A percentile compares a stretch with the other conserved stretches of the same genome.
Evolutionary conservation across 2,888 invertebrate genomes (phyloP).

Genomic region (Epinotia nisella): DNA sequence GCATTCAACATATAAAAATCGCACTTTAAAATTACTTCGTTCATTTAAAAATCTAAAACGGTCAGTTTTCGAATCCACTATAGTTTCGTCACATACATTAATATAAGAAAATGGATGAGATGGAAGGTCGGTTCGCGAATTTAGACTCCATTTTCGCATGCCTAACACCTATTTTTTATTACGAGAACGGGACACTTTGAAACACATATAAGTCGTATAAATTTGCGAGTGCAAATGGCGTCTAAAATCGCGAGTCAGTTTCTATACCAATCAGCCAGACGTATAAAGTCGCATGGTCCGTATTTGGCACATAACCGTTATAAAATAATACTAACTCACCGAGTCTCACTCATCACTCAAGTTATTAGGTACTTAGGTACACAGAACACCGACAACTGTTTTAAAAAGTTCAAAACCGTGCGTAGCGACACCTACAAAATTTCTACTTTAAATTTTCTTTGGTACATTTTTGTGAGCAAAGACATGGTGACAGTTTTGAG

Average conservation of each 20-base stretch:
- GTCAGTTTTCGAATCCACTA: constrained; percentile 39
- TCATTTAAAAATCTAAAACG: constrained; percentile 31
- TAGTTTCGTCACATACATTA: constrained; percentile 41
- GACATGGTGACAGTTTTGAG: constrained; percentile 65
- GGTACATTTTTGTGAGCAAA: constrained; percentile 83
- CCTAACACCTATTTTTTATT: constrained; percentile 19
- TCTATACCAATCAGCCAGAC: constrained; percentile 28
- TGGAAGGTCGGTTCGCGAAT: constrained; percentile 32
- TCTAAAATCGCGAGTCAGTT: constrained; percentile 17
- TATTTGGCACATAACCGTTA: constrained; percentile 78
- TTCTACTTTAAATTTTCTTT: constrained; percentile 68
- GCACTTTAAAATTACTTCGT: constrained; percentile 44
- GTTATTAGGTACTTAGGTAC: constrained; percentile 21
- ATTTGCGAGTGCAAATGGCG: constrained; percentile 22
- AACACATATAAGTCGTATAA: constrained; percentile 48
- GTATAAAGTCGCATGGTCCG: constrained; percentile 63
- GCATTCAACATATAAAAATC: constrained; percentile 44
- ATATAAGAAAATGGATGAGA: constrained; percentile 24
- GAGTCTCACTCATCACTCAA: constrained; percentile 28
- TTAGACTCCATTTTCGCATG: constrained; percentile 28
- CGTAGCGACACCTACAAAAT: constrained; percentile 64
- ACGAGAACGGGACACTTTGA: constrained; percentile 15
- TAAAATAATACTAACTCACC: constrained; percentile 69
- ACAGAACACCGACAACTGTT: constrained; percentile 40
- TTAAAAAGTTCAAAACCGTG: constrained; percentile 45